These are phyloP conservation scores for Trichonephila clavipes DNA, from an alignment of 1,140 invertebrate species.

Conservation along the genomic window DNA sequence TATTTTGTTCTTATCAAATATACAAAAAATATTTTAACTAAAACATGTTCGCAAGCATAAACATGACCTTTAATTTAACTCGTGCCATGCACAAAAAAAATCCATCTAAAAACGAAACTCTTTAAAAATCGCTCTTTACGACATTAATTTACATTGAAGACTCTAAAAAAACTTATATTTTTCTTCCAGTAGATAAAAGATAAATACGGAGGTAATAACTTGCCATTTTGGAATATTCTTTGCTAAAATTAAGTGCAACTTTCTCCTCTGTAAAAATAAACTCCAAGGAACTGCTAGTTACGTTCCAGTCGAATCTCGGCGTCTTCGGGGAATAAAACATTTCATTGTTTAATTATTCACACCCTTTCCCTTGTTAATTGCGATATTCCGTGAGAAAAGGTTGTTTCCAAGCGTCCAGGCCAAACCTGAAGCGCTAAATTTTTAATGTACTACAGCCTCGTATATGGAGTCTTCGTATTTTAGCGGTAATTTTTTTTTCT, in stretches of 20 bases:
- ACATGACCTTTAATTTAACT: too few species aligned
- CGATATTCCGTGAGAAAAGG: background rate
- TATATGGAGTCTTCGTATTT: background rate
- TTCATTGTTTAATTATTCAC: background rate
- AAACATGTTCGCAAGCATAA: too few species aligned
- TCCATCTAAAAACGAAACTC: too few species aligned
- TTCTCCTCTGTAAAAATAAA: background rate
- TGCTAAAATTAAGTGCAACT: background rate
- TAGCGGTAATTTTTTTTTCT: background rate
- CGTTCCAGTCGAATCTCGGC: too few species aligned
- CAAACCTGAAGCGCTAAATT: background rate
- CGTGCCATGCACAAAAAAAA: too few species aligned
- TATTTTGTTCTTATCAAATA: too few species aligned
- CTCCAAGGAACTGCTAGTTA: too few species aligned
- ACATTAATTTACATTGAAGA: background rate
- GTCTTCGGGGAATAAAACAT: background rate
- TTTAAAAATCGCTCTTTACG: background rate
- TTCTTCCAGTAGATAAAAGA: background rate
- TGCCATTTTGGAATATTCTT: background rate
- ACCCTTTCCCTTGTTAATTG: background rate
- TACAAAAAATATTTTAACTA: too few species aligned
- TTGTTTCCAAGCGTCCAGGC: background rate
- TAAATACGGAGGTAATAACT: background rate
- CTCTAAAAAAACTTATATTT: background rate
- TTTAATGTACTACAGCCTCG: background rate